Conservation (phyloP, 2,888 invertebrate species). For the Sinohyriopsis cumingii region DNA sequence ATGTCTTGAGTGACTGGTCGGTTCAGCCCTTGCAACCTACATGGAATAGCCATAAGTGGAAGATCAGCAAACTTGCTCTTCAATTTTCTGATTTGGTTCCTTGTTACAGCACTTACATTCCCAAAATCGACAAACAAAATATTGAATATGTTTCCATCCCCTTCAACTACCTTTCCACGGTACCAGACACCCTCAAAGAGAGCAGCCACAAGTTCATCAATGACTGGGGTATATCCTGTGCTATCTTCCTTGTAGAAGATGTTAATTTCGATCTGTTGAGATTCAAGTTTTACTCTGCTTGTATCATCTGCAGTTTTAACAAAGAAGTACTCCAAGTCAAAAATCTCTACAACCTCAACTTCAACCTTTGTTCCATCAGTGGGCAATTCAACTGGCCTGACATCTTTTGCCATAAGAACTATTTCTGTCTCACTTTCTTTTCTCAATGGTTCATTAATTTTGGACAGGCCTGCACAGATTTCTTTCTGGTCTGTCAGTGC, state of each 20-base stretch:
- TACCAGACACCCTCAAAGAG: conserved; percentile 27
- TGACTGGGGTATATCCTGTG: conserved; percentile 24
- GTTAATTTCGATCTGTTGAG: conserved; percentile 73
- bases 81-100: conserved; percentile 72
- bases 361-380: conserved; percentile 11
- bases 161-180: conserved; percentile 13
- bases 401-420: neutral
- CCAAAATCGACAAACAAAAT: conserved; percentile 78
- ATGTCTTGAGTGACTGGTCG: conserved; percentile 9
- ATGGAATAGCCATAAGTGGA: conserved; percentile 30
- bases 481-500: neutral
- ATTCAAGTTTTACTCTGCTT: conserved; percentile 64
- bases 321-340: conserved; percentile 74
- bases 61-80: conserved; percentile 13
- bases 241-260: conserved; percentile 61
- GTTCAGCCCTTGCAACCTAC: conserved; percentile 22
- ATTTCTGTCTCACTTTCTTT: neutral
- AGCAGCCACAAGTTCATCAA: conserved; percentile 40
- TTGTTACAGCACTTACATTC: conserved; percentile 79
- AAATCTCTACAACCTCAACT: conserved; percentile 17
- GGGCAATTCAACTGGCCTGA: conserved; percentile 10
- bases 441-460: neutral
- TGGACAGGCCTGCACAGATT: neutral
- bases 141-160: conserved; percentile 76
- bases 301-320: conserved; percentile 76